Evolutionary conservation across 2,888 invertebrate genomes (phyloP), one percentile per base, ranked within the genome.

Genomic region (Siphlonurus alternatus): DNA sequence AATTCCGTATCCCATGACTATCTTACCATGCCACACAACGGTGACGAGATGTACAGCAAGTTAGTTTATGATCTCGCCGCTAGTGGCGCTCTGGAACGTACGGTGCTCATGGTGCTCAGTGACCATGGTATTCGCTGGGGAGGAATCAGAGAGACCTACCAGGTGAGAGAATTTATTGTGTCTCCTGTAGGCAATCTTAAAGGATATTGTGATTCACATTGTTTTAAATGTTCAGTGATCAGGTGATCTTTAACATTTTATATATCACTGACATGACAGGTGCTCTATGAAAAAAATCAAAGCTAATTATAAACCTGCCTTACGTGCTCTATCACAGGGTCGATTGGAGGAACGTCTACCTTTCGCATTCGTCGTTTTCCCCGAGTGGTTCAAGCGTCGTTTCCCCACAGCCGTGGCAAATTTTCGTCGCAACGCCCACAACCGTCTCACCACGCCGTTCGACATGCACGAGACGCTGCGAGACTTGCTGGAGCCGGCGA

Each of bases 81-180:
- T 0, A 73, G 77, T 1, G 78, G 79, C 1, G 76, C 82, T 64
- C 76, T 90, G 63, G 81, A 88, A 63, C 79, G 83, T 24, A 89
- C 90, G 0, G 79, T 84, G 70, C 63, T 93, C 63, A 73, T 91
- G 15, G 72, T 81, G 59, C 79, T 93, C 78, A 93, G 93, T 74
- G 95, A 95, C 73, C 95, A 95, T 72, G 95, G 95, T 0, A 84
- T 93, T 65, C 78, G 94, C 66, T 93, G 89, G 86, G 94, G 93
- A 1, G 80, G 80, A 5, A 91, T 93, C 69, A 80, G 93, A 10
- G 79, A 81, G 69, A 93, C 93, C 0, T 89, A 88, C 74, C 90
- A 93, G 24, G 78, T 77, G 0, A 73, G 75, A 5, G 38, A 61
- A 61, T 15, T 5, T 75, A 5, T 53, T 25, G 38, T 15, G 15